Conservation (phyloP, 2,797 vertebrate genomes). For the Gobio occitaniae region DNA sequence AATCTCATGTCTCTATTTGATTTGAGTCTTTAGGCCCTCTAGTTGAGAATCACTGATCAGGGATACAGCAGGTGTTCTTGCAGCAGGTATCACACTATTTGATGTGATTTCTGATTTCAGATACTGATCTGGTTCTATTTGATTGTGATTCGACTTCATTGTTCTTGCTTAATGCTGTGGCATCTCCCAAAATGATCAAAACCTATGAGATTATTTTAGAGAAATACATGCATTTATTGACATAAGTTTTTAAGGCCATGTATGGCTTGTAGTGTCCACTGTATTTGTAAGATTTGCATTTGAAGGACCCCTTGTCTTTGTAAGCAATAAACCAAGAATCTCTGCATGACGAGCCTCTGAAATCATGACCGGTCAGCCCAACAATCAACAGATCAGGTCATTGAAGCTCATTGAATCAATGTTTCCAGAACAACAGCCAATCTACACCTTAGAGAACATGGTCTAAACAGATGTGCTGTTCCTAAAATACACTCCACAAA, state of each 20-base stretch:
- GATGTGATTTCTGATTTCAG: not conserved
- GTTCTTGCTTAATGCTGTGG: not conserved
- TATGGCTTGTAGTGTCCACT: not conserved
- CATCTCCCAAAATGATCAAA: not conserved
- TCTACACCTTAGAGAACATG: not conserved
- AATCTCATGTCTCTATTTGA: not conserved
- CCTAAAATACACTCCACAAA: not conserved
- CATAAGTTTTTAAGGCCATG: not conserved
- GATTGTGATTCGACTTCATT: not conserved
- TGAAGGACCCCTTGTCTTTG: not conserved
- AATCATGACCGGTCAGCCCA: not conserved
- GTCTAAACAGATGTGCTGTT: not conserved
- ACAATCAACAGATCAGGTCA: not conserved
- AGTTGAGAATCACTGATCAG: too few relatives aligned
- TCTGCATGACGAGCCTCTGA: not conserved
- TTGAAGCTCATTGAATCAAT: not conserved
- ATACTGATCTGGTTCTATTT: not conserved
- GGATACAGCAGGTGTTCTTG: too few relatives aligned
- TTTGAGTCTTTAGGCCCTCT: not conserved
- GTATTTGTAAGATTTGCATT: conserved; percentile 2
- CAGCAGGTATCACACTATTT: not conserved
- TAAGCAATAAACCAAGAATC: not conserved
- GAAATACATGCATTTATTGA: not conserved
- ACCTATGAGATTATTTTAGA: not conserved
- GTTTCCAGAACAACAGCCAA: conserved; percentile 1